Conservation (phyloP, 2,797 vertebrate genomes). For the Chrysolophus pictus region DNA sequence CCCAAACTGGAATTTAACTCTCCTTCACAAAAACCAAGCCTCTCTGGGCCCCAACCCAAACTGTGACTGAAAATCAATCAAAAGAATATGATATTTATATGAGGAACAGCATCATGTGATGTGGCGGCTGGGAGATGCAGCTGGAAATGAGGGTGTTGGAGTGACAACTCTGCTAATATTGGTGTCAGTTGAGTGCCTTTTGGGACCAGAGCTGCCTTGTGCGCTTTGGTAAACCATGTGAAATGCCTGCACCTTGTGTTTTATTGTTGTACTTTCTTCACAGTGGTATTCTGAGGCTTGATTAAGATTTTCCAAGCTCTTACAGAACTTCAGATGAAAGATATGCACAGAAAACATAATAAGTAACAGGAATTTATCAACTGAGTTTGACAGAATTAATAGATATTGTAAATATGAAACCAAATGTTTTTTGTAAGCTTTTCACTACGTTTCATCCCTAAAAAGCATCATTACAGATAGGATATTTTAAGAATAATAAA, state of each 20-base stretch:
- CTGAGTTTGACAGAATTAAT: neutral
- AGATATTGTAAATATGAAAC: neutral
- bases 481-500: neutral
- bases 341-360: slow-evolving; percentile 1
- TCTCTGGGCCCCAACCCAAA: neutral
- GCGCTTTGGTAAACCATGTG: neutral
- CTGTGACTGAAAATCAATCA: neutral
- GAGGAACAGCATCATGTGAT: neutral
- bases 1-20: neutral
- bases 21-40: neutral
- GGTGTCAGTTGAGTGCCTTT: neutral
- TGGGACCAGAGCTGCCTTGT: neutral
- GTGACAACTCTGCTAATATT: neutral
- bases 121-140: neutral
- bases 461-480: neutral
- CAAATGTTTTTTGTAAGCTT: neutral
- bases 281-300: slow-evolving; percentile 40
- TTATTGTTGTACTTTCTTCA: neutral
- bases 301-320: slow-evolving; percentile 45
- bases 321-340: slow-evolving; percentile 38
- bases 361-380: slow-evolving; percentile 32
- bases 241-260: neutral
- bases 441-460: neutral
- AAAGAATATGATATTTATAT: neutral
- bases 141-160: neutral